Conservation (phyloP, 2,888 invertebrate genomes). For the Ichneumoninae sp. region DNA sequence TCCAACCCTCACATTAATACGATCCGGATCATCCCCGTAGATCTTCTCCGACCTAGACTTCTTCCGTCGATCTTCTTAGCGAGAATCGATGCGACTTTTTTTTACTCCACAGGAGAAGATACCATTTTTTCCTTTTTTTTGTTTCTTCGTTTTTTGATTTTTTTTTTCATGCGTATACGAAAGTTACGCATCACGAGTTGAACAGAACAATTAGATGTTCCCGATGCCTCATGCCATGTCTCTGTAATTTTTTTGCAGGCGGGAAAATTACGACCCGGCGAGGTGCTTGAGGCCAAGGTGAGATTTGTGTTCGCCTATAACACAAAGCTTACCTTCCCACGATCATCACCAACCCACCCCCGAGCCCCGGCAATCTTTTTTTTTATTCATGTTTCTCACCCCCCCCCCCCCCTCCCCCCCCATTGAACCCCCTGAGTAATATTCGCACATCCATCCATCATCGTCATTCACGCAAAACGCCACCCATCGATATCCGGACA, state of each 20-base stretch:
- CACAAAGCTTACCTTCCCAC: conserved; percentile 84
- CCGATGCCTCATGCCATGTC: conserved; percentile 70
- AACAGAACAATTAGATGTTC: conserved; percentile 25
- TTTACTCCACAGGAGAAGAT: conserved; percentile 2
- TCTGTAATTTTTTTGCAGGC: conserved; percentile 86
- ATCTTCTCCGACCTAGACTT: not conserved
- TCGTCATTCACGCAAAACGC: conserved; percentile 63
- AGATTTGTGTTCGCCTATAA: conserved; percentile 87
- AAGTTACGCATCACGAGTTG: conserved; percentile 9
- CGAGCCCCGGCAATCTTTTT: conserved; percentile 37
- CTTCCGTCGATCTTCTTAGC: not conserved
- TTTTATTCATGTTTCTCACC: conserved; percentile 43
- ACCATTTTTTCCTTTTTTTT: not conserved
- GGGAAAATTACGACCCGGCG: conserved; percentile 92
- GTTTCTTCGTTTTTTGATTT: not conserved
- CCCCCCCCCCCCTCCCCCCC: too few species aligned
- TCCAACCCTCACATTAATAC: not conserved
- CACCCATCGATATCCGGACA: conserved; percentile 59
- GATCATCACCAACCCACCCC: conserved; percentile 11
- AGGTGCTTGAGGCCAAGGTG: conserved; percentile 91
- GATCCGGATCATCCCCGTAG: not conserved
- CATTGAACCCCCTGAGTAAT: conserved; percentile 26
- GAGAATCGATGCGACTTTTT: not conserved
- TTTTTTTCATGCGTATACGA: conserved; percentile 9
- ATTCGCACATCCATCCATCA: conserved; percentile 31